A percentile compares a stretch with the other conserved stretches of the same genome.
phyloP scores from a whole-genome alignment of 2,888 invertebrate genomes.

The Bhutanitis thaidina region DNA sequence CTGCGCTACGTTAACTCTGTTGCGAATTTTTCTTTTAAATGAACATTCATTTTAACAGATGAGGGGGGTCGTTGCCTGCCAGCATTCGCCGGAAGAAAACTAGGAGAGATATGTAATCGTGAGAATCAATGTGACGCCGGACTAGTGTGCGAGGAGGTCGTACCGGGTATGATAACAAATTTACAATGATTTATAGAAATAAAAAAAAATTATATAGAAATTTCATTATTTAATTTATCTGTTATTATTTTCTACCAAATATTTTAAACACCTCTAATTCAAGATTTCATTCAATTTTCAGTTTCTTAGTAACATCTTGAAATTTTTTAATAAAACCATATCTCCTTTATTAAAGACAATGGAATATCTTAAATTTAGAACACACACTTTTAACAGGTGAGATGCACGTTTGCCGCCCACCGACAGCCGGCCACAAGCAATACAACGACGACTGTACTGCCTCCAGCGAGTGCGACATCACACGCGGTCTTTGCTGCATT shows the following conservation, averaged over 20 bases:
- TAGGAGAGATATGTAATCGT: conserved; percentile 89
- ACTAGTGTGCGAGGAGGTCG: conserved; percentile 86
- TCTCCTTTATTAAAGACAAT: no score
- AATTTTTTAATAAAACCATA: no score
- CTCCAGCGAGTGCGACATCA: conserved; percentile 92
- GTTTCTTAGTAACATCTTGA: no score
- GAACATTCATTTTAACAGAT: conserved; percentile 48
- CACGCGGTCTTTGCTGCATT: conserved; percentile 92
- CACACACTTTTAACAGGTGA: conserved; percentile 48
- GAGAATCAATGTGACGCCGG: conserved; percentile 93
- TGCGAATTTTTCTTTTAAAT: no score
- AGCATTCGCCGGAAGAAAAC: conserved; percentile 82
- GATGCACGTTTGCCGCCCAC: conserved; percentile 88
- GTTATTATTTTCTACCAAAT: no score
- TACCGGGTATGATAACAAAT: conserved; percentile 67
- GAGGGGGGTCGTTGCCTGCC: conserved; percentile 70
- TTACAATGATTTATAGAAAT: no score
- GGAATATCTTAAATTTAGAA: not conserved
- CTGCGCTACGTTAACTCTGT: no score
- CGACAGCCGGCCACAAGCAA: conserved; percentile 87
- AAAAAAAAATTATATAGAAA: no score
- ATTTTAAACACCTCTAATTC: no score
- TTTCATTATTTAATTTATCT: no score
- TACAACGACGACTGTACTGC: conserved; percentile 91
- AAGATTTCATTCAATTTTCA: no score